These are phyloP conservation scores for Zele albiditarsus DNA, from an alignment of 2,888 invertebrate genomes.

Conservation along the genomic window DNA sequence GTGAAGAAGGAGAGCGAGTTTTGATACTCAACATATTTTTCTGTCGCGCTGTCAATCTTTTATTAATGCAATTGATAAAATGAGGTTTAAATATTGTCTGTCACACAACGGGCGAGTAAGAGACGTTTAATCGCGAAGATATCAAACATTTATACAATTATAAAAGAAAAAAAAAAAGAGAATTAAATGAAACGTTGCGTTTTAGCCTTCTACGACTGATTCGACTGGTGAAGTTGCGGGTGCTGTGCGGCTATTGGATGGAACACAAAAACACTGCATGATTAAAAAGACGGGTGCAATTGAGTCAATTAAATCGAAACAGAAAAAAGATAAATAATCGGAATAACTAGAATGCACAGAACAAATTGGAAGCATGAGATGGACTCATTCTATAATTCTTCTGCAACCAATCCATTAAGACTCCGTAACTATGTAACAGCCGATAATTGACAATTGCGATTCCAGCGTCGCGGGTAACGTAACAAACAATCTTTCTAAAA, in stretches of 20 bases:
- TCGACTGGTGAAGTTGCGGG: conserved; percentile 16
- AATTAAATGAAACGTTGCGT: conserved; percentile 43
- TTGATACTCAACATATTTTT: conserved; percentile 9
- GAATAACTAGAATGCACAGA: neutral
- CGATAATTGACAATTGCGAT: conserved; percentile 4
- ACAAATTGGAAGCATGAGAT: neutral
- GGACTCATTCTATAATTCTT: conserved; percentile 15
- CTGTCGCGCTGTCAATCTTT: neutral
- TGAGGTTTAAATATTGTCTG: neutral
- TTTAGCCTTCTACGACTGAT: conserved; percentile 51
- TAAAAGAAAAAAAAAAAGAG: conserved; percentile 10
- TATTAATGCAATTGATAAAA: neutral
- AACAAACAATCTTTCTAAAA: neutral
- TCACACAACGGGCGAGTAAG: neutral
- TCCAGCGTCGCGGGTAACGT: neutral
- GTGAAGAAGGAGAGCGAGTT: conserved; percentile 10
- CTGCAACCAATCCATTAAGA: neutral
- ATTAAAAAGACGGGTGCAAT: neutral
- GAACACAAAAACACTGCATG: neutral
- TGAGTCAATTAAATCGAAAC: neutral
- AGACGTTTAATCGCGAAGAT: neutral
- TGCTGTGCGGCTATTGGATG: conserved; percentile 20
- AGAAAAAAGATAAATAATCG: neutral
- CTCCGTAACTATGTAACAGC: neutral
- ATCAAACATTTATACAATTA: neutral